Evolutionary conservation across 2,797 vertebrate species (phyloP).

Genomic region (Peromyscus eremicus): DNA sequence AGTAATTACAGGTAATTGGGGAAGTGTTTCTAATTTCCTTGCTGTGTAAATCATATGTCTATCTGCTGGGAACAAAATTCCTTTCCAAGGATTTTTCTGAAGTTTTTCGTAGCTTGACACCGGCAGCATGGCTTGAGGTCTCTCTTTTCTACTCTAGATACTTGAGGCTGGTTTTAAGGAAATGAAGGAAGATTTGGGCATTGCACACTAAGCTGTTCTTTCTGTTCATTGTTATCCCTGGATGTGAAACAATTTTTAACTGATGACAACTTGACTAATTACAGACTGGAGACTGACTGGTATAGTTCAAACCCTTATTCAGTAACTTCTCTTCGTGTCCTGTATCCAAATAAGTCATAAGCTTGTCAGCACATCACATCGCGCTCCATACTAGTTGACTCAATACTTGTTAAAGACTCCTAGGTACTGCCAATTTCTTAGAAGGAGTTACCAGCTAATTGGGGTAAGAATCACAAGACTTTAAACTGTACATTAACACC

Average conservation of each 20-base stretch:
- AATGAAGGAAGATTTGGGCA: conserved; percentile 64
- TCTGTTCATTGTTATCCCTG: conserved; percentile 60
- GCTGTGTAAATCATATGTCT: conserved; percentile 76
- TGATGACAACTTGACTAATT: conserved; percentile 58
- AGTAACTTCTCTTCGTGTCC: conserved; percentile 7
- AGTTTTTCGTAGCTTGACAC: conserved; percentile 59
- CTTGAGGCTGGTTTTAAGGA: conserved; percentile 71
- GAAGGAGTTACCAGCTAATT: conserved; percentile 82
- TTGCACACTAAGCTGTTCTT: neutral
- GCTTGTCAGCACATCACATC: conserved; percentile 72
- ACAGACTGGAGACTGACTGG: conserved; percentile 40
- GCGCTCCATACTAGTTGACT: conserved; percentile 69
- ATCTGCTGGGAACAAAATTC: conserved; percentile 67
- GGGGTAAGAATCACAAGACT: conserved; percentile 87
- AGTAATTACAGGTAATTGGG: conserved; percentile 75
- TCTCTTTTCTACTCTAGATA: conserved; percentile 69
- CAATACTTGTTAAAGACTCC: conserved; percentile 77
- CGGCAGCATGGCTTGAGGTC: conserved; percentile 55
- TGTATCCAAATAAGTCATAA: conserved; percentile 50
- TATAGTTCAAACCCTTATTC: neutral
- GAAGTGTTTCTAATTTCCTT: conserved; percentile 72
- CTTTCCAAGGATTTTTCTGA: conserved; percentile 26
- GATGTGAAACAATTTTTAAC: conserved; percentile 8
- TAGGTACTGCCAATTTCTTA: conserved; percentile 81
- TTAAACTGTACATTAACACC: conserved; percentile 87